phyloP scores from a whole-genome alignment of 2,888 invertebrate species.

The Dugesia japonica region DNA sequence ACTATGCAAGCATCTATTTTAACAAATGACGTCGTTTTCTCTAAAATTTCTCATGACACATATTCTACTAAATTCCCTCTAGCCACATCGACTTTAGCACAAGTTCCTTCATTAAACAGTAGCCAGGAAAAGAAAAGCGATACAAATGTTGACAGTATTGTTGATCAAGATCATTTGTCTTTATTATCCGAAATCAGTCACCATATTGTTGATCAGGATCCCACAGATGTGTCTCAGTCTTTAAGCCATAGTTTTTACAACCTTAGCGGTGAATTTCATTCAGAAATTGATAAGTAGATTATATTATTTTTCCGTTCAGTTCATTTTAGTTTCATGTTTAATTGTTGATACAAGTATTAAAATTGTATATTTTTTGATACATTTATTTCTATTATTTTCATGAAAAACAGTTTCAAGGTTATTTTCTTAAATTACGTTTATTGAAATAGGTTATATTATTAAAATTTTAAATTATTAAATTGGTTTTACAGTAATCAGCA shows the following conservation, averaged over 20 bases:
- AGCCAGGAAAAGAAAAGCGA: background rate
- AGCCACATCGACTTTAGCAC: background rate
- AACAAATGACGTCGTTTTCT: background rate
- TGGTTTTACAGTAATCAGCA: no score
- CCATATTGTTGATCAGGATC: background rate
- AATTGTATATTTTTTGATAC: no score
- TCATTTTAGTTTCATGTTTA: background rate
- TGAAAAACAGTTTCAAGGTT: no score
- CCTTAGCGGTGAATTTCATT: background rate
- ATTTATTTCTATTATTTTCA: no score
- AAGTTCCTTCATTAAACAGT: background rate
- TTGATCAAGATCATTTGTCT: background rate
- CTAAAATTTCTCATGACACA: background rate
- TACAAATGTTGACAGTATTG: background rate
- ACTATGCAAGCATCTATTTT: background rate
- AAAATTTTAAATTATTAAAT: no score
- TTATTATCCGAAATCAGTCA: background rate
- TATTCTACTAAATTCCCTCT: background rate
- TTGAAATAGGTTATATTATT: no score
- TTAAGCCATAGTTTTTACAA: slow-evolving; percentile 4
- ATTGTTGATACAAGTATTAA: no score
- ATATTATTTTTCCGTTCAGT: background rate
- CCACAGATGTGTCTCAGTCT: background rate
- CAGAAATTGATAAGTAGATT: background rate
- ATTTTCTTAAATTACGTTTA: no score